Base-by-base conservation (phyloP, 2,113 vertebrate genomes). In the Caretta caretta region DNA sequence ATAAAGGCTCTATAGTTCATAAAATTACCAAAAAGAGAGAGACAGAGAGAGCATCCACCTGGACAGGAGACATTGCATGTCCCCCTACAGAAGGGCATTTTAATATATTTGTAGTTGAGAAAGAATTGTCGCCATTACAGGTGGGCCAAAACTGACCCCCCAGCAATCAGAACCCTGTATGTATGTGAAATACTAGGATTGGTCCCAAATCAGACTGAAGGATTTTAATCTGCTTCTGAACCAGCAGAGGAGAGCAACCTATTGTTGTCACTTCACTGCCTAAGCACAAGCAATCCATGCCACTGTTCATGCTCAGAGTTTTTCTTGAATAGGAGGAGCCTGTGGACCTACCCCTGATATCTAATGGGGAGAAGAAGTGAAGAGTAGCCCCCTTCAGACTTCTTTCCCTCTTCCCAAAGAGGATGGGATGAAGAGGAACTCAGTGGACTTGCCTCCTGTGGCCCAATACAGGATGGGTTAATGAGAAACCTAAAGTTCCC, bases 71-170 rank as follows among this genome's bases (percentile, higher is more conserved):
- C 80, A 38, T 8, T 78, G 38, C 38, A 80, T 29, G 9, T 7
- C 56, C 76, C 69, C 16, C 0, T 0, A 48, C 8, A 78, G 38
- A 42, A 72, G 46, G 14, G 9, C 5, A 46, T 54, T 87, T 59
- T 87, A 89, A 72, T 14, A 65, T 48, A 13, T 80, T 65, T 12
- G 75, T 91, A 79, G 13, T 20, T 49, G 19, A 84, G 14, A 46
- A 1, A 3, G 3, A 1, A 79, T 69, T 1, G 0, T 1, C 62
- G 0, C 14, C 31, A 89, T 42, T 76, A 50, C 54, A 89, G 3
- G 75, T 49, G 5, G 57, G 5, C 24, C 31, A 72, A 91, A 95
- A 87, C 53, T 46, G 83, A 4, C 5, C 27, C 27, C 25, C 4
- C n/a, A 51, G 93, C 87, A 57, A 20, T 82, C 25, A 79, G 93